Evolutionary conservation across 2,797 vertebrate species (phyloP), one percentile per base, ranked within the genome.

Genomic region (Garrulus glandarius): DNA sequence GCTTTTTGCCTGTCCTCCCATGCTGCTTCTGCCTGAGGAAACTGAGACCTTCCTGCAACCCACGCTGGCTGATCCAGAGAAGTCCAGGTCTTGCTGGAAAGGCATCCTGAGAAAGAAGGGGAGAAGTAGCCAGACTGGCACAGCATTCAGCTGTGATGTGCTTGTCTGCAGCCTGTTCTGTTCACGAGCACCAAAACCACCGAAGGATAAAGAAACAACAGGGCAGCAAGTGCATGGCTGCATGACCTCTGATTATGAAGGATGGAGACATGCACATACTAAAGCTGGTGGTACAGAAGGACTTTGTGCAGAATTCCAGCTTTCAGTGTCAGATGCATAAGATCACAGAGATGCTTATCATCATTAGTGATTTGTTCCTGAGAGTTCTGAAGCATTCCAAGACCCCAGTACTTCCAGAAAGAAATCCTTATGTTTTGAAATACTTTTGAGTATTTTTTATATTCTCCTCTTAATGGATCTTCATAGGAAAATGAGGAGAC

Each of bases 181-280:
- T 67, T 91, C 84, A 15, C 6, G 10, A 59, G 57, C 79, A 65
- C 39, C 46, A 37, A 77, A 89, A 5, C 22, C 24, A 57, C 19
- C 2, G 1, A 39, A 72, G 61, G n/a, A 14, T 60, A 9, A 67
- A 64, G 69, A 50, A 67, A 30, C 20, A 50, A 2, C 32, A 74
- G 69, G 37, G 46, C 84, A 65, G 37, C 0, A 1, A 64, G 50
- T 32, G 49, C n/a, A 16, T 13, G 36, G 71, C 78, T 85, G 57
- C 24, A 2, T 43, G 36, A 65, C 43, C n/a, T 83, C 53, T 0
- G 0, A 1, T 34, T 68, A 61, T 12, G 1, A 57, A 57, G 39
- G 68, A 75, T n/a, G 39, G 17, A 56, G 55, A 15, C 18, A 17
- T 52, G 34, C 46, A 56, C 43, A 10, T 26, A 59, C n/a, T 57